Evolutionary conservation across 2,888 invertebrate species (phyloP), one percentile per base, ranked within the genome.

Genomic region (Ennomos erosarius): DNA sequence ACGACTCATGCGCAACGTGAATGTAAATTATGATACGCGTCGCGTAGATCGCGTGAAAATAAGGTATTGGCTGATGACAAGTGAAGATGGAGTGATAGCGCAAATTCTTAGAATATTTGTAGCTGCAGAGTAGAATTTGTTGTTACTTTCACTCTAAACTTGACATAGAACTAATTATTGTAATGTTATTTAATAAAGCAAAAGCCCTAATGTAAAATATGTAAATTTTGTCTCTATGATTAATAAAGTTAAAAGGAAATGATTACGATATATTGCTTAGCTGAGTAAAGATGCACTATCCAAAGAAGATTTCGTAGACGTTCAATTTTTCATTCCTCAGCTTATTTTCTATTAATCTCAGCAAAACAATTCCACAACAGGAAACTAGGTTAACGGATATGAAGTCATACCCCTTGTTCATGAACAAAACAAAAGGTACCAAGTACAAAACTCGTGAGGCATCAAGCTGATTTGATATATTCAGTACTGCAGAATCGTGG

Each of bases 381-480:
- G 33, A 72, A 87, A 81, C 76, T 85, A 71, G 85, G 85, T 81
- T 85, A 86, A 76, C 79, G 80, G 81, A 82, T 76, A 80, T 73
- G 73, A 78, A 81, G 81, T 80, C 78, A 81, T 76, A 81, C 66
- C 67, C 71, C 68, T 61, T 50, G 57, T 61, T 66, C 49, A 71
- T 68, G 70, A 64, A 69, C 82, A 79, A 87, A 86, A 90, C 90
- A 90, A 89, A 89, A 84, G 87, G 70, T 52, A 44, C 38, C 35
- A 51, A 60, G 59, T 73, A 69, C 73, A 75, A 64, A 67, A 76
- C 72, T 88, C 92, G 91, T 91, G 92, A 90, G 91, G 88, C 87
- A 84, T 81, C 91, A 90, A 91, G 90, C 91, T 89, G 90, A 74
- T 88, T 88, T 85, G 84, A 88, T 88, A 82, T 85, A 87, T 87